Percentiles rank a stretch among this genome's conserved stretches.
phyloP scores from a whole-genome alignment of 2,113 vertebrate genomes.

The Bambusicola thoracicus region DNA sequence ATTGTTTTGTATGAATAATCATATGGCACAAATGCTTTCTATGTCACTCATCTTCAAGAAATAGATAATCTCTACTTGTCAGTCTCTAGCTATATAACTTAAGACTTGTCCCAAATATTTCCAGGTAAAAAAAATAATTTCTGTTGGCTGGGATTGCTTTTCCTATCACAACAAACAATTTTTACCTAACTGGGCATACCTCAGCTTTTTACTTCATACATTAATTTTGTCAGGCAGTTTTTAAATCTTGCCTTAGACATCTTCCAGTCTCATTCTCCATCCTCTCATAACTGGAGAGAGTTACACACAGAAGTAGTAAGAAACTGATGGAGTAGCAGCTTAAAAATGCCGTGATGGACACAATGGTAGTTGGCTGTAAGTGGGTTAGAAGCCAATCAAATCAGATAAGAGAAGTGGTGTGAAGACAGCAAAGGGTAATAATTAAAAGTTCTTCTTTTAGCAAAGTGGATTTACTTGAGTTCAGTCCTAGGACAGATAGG shows the following conservation, averaged over 20 bases:
- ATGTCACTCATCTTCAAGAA: background rate
- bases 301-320: background rate
- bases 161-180: background rate
- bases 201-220: background rate
- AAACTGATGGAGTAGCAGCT: background rate
- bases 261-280: background rate
- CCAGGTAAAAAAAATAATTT: background rate
- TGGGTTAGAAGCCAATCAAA: background rate
- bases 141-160: background rate
- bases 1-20: background rate
- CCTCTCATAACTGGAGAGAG: background rate
- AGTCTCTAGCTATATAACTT: background rate
- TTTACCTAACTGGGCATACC: background rate
- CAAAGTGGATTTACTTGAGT: background rate
- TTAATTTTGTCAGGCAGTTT: background rate
- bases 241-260: background rate
- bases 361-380: accelerated
- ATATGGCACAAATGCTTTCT: background rate
- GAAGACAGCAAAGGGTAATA: background rate
- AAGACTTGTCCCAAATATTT: background rate
- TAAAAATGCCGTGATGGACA: background rate
- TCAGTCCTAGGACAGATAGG: background rate
- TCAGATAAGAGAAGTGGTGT: background rate
- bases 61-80: background rate
- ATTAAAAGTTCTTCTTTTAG: background rate